Conservation (phyloP, 2,797 vertebrate species). For the Coccyzus lansbergi region DNA sequence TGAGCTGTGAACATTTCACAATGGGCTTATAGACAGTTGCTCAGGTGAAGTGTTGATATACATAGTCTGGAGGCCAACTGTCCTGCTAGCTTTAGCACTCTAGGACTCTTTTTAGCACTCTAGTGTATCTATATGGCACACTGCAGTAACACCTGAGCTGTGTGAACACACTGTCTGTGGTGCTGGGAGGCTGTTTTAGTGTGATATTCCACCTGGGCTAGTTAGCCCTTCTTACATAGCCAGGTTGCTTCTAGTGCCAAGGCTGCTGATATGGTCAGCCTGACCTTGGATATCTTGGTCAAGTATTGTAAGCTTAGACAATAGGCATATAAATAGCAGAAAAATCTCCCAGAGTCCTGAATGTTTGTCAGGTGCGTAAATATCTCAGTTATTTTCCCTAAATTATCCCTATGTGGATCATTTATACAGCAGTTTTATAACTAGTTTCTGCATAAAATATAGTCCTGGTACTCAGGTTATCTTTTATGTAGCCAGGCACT, state of each 20-base stretch:
- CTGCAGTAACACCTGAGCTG: conserved; percentile 13
- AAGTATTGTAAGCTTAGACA: background rate
- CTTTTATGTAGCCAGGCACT: conserved; percentile 56
- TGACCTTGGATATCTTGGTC: background rate
- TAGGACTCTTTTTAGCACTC: background rate
- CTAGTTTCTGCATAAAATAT: conserved; percentile 59
- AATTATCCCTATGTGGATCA: conserved; percentile 39
- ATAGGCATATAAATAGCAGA: background rate
- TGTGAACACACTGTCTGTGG: background rate
- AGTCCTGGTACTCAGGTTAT: conserved; percentile 42
- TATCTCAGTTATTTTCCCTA: conserved; percentile 55
- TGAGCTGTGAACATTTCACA: background rate
- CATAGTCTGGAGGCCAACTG: background rate
- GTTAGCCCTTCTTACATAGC: background rate
- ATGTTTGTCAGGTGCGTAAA: conserved; percentile 67
- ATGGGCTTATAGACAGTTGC: background rate
- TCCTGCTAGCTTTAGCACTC: background rate
- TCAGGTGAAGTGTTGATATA: background rate
- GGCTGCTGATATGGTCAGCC: background rate
- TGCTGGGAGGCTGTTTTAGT: rapidly evolving
- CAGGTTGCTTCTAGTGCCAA: background rate
- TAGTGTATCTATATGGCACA: background rate
- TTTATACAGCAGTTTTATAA: conserved; percentile 64
- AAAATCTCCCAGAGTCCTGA: conserved; percentile 17
- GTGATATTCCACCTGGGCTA: background rate